Evolutionary conservation across 30 jellyfish, hydroid and myxozoan genomes (phyloP), one percentile per base, ranked within the genome.

Genomic region (Rhopilema esculentum): DNA sequence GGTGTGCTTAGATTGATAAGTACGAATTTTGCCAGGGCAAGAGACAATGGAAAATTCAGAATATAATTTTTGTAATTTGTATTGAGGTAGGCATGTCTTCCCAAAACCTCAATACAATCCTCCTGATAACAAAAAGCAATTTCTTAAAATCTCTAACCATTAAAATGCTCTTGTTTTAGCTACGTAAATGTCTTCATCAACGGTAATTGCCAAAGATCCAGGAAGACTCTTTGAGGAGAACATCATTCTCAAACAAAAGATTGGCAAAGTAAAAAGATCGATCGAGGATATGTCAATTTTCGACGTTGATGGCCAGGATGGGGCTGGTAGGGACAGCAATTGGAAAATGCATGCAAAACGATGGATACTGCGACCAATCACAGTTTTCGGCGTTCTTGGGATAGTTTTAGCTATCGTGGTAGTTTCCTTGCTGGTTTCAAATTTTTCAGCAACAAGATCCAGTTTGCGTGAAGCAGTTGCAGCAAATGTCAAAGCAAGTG

Each of bases 171-270:
- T 40, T 40, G 12, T 40, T 40, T 6, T 40, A 40, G 57, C 12
- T 40, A 40, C 57, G 57, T 2, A 40, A 40, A 67, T 67, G 78
- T 67, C 78, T 24, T 67, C 78, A 33, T 33, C 78, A 67, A 29
- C 29, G 17, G 4, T 15, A 1, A 21, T 21, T 8, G 32, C 22
- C 22, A 33, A 21, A 24, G 78, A 67, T 67, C 9, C 31, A 24
- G 78, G 78, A 12, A 20, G 32, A 7, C 40, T 82, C 20, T 82
- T 29, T 25, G 82, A 82, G 32, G 91, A 82, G 33, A 82, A 82
- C 53, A 66, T 82, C 18, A 53, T 71, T 17, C 31, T 82, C 28
- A 69, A 67, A 4, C 49, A 27, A 28, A 71, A 20, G 40, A 24
- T 69, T 0, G 66, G 53, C 16, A 76, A 65, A 16, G 57, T 57